Evolutionary conservation across 2,113 vertebrate species (phyloP).

Genomic region (Lethenteron reissneri): DNA sequence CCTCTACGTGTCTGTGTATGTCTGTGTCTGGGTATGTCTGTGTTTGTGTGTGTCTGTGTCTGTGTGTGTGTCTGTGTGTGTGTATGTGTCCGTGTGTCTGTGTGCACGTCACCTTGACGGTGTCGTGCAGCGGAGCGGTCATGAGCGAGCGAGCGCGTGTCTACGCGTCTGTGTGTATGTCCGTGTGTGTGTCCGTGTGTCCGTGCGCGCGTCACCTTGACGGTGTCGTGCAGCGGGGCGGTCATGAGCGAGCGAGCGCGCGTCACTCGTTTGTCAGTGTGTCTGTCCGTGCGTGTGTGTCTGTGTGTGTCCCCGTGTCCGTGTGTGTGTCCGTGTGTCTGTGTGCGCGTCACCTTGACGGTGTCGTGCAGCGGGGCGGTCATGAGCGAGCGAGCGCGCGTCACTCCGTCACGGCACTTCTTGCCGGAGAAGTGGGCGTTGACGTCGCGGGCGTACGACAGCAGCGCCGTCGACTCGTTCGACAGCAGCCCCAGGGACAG

Average conservation of each 20-base stretch:
- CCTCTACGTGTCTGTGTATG: no score
- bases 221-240: no score
- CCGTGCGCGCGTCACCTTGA: no score
- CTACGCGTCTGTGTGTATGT: slow-evolving; percentile 33
- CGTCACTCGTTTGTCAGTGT: no score
- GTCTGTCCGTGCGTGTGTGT: no score
- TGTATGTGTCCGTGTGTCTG: background rate
- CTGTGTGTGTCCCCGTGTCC: background rate
- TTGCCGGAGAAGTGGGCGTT: slow-evolving; percentile 84
- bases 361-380: slow-evolving; percentile 88
- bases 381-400: slow-evolving; percentile 69
- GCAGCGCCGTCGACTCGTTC: slow-evolving; percentile 45
- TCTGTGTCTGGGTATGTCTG: no score
- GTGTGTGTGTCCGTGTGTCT: background rate
- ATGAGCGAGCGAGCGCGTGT: slow-evolving; percentile 61
- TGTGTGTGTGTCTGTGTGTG: background rate
- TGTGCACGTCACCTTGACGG: slow-evolving; percentile 39
- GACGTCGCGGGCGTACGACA: slow-evolving; percentile 62
- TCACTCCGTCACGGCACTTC: slow-evolving; percentile 84
- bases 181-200: no score
- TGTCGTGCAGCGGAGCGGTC: slow-evolving; percentile 89
- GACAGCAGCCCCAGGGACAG: slow-evolving; percentile 51
- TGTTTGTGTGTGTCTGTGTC: no score
- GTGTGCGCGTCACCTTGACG: slow-evolving; percentile 36
- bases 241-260: no score